Evolutionary conservation across 2,888 invertebrate species (phyloP).

Genomic region (Neocrepidodera transversa): DNA sequence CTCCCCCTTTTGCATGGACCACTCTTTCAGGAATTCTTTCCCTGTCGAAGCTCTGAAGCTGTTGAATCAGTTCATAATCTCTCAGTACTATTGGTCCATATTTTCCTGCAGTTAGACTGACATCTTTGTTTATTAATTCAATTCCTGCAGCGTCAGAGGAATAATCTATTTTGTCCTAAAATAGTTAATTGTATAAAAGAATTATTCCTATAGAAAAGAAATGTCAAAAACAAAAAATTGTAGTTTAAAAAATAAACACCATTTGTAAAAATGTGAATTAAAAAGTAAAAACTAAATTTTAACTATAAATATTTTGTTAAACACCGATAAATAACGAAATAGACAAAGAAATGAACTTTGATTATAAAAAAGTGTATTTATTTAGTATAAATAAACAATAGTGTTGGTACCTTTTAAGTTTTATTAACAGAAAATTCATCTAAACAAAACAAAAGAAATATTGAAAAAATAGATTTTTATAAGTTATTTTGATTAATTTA

Average conservation of each 20-base stretch:
- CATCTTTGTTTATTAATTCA: slow-evolving; percentile 56
- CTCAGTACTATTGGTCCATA: slow-evolving; percentile 84
- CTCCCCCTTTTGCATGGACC: slow-evolving; percentile 88
- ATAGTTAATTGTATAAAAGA: too few relatives aligned
- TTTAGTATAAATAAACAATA: too few relatives aligned
- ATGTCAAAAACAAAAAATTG: neutral
- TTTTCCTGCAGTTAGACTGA: slow-evolving; percentile 80
- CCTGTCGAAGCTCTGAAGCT: slow-evolving; percentile 79
- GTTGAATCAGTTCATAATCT: slow-evolving; percentile 78
- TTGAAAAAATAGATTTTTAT: too few relatives aligned
- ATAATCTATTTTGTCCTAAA: slow-evolving; percentile 20
- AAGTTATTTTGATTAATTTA: too few relatives aligned
- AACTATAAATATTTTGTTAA: too few relatives aligned
- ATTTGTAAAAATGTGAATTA: neutral
- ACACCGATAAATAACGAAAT: too few relatives aligned
- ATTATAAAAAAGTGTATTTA: too few relatives aligned
- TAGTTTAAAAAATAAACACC: neutral
- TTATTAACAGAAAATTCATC: too few relatives aligned
- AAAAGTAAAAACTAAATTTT: neutral
- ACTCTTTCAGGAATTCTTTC: slow-evolving; percentile 93
- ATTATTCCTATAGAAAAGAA: too few relatives aligned
- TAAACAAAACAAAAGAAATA: too few relatives aligned
- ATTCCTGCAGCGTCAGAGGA: slow-evolving; percentile 38
- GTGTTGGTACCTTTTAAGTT: too few relatives aligned
- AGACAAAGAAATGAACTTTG: too few relatives aligned